These are phyloP conservation scores for Phodopus roborovskii DNA, from an alignment of 2,113 vertebrate genomes.

Conservation along the genomic window DNA sequence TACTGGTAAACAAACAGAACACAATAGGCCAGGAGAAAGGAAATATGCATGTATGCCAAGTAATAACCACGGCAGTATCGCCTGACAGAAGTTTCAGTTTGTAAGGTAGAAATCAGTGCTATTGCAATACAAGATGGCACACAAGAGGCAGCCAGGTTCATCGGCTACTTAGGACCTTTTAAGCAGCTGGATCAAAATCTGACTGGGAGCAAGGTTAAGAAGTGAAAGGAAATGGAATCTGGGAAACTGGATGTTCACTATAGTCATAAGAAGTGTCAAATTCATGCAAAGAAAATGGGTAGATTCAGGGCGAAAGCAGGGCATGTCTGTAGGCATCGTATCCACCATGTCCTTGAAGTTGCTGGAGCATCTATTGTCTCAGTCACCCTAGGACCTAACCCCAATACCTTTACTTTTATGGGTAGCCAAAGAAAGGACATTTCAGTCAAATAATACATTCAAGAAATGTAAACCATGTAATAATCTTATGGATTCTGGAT, in stretches of 20 bases:
- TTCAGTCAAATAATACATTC: not conserved
- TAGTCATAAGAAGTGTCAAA: not conserved
- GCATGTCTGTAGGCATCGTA: not conserved
- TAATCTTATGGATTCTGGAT: slow-evolving; percentile 58
- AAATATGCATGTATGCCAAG: not conserved
- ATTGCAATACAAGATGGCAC: not conserved
- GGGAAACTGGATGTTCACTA: not conserved
- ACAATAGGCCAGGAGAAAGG: not conserved
- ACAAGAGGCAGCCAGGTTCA: not conserved
- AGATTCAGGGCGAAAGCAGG: not conserved
- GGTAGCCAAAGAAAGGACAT: not conserved
- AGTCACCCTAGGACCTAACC: not conserved
- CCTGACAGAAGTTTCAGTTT: not conserved
- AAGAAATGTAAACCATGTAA: slow-evolving; percentile 21
- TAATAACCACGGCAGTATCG: not conserved
- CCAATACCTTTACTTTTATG: not conserved
- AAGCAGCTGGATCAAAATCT: not conserved
- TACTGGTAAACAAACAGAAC: not conserved
- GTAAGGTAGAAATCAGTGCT: not conserved
- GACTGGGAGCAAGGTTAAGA: not conserved
- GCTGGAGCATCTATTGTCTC: not conserved
- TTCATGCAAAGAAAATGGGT: not conserved
- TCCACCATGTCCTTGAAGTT: not conserved
- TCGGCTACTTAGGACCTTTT: not conserved
- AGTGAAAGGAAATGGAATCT: not conserved